Evolutionary conservation across 1,140 invertebrate species (phyloP).

Genomic region (Oryzaephilus surinamensis): DNA sequence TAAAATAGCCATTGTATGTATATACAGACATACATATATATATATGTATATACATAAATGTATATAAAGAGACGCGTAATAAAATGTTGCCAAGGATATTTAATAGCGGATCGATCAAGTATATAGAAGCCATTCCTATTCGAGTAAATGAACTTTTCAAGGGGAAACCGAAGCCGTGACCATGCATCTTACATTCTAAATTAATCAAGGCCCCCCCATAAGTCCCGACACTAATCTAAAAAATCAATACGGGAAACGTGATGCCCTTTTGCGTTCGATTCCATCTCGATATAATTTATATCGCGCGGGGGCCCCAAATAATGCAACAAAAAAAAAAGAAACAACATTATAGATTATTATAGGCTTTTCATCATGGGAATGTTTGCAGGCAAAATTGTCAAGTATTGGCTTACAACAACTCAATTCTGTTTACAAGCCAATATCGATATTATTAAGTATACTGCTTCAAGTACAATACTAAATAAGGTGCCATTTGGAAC

Average conservation of each 20-base stretch:
- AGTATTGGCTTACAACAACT: conserved; percentile 8
- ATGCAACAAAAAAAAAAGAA: not conserved
- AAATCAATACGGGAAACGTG: conserved; percentile 13
- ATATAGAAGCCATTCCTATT: conserved; percentile 15
- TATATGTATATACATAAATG: too few relatives aligned
- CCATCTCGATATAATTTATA: not conserved
- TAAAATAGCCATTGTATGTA: conserved; percentile 11
- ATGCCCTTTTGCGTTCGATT: conserved; percentile 1
- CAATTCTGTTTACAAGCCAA: too few relatives aligned
- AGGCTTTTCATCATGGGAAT: too few relatives aligned
- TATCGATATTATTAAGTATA: too few relatives aligned
- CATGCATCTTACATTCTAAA: conserved; percentile 24
- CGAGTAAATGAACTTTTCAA: conserved; percentile 26
- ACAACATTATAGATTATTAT: not conserved
- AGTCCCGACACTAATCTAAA: conserved; percentile 9
- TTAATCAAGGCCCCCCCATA: conserved; percentile 12
- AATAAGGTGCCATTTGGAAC: too few relatives aligned
- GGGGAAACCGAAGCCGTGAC: conserved; percentile 27
- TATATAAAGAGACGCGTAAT: conserved; percentile 11
- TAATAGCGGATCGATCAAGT: conserved; percentile 11
- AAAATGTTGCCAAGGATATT: conserved; percentile 13
- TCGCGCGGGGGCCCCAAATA: too few relatives aligned
- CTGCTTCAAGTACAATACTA: too few relatives aligned
- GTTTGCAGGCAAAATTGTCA: not conserved
- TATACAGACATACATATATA: too few relatives aligned